A percentile compares a stretch with the other conserved stretches of the same genome.
Conservation (phyloP, 2,888 invertebrate species). For the Drosophila tanythrix region DNA sequence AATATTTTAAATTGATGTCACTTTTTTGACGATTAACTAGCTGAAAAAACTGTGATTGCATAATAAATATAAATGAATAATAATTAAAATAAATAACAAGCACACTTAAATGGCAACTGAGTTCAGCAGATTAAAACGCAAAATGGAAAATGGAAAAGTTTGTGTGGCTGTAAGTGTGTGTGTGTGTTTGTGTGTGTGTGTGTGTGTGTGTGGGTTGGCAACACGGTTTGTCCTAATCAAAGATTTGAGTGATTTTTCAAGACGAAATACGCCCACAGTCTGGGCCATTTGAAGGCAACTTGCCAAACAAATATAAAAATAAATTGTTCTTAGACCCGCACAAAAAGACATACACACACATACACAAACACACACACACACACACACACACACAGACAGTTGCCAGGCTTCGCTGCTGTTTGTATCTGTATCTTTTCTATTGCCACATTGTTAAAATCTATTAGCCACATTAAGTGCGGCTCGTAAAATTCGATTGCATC, state of each 20-base stretch:
- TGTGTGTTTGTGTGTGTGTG: not conserved
- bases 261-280: slow-evolving; percentile 56
- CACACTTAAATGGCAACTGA: not conserved
- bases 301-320: slow-evolving; percentile 80
- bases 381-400: slow-evolving; percentile 18
- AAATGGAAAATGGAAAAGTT: not conserved
- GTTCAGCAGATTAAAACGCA: not conserved
- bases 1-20: not conserved
- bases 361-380: slow-evolving; percentile 15
- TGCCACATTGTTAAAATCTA: slow-evolving; percentile 81
- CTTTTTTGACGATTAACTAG: not conserved
- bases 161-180: slow-evolving; percentile 3
- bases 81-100: not conserved
- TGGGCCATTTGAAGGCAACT: slow-evolving; percentile 74
- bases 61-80: not conserved
- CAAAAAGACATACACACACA: slow-evolving; percentile 7
- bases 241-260: slow-evolving; percentile 70
- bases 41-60: not conserved
- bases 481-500: slow-evolving; percentile 81
- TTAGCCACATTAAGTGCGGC: slow-evolving; percentile 81
- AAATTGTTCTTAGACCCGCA: slow-evolving; percentile 71
- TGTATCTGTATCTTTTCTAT: slow-evolving; percentile 76
- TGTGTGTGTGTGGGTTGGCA: slow-evolving; percentile 11
- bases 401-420: slow-evolving; percentile 63
- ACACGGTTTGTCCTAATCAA: slow-evolving; percentile 27